These are phyloP conservation scores for Drosophila hamatofila DNA, from an alignment of 2,888 invertebrate genomes.

Conservation along the genomic window DNA sequence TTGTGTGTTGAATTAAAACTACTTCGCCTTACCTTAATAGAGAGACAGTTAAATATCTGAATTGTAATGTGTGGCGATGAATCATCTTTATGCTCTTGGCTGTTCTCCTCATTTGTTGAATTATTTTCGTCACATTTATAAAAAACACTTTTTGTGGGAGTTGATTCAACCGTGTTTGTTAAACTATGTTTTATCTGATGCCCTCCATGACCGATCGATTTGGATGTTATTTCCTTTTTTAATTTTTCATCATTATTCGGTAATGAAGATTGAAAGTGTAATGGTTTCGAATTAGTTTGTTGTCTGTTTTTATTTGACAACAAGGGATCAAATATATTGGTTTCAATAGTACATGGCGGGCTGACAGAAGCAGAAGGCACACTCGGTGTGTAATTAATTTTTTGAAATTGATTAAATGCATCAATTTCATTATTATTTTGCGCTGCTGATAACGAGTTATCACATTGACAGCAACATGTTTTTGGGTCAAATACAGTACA, in stretches of 20 bases:
- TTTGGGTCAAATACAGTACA: constrained; percentile 54
- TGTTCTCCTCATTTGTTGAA: constrained; percentile 53
- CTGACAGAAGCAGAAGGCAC: constrained; percentile 59
- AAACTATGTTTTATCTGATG: constrained; percentile 42
- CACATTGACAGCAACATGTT: constrained; percentile 64
- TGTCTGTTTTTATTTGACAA: constrained; percentile 46
- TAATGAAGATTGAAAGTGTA: constrained; percentile 48
- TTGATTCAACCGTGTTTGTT: constrained; percentile 45
- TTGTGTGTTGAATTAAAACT: constrained; percentile 67
- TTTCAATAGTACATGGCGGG: constrained; percentile 52
- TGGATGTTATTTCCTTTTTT: constrained; percentile 27
- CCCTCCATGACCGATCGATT: constrained; percentile 37
- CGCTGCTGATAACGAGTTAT: constrained; percentile 64
- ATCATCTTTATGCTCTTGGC: constrained; percentile 78
- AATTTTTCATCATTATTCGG: constrained; percentile 34
- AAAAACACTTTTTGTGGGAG: constrained; percentile 36
- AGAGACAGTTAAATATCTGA: constrained; percentile 91
- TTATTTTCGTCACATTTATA: constrained; percentile 41
- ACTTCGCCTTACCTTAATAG: constrained; percentile 89
- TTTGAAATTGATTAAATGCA: constrained; percentile 44
- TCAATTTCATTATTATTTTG: constrained; percentile 53
- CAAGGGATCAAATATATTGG: constrained; percentile 37
- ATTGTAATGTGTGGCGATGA: constrained; percentile 86
- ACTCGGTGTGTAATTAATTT: constrained; percentile 65
- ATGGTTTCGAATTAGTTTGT: constrained; percentile 49